Conservation (phyloP, 1,140 invertebrate species). For the Oreohelix idahoensis region DNA sequence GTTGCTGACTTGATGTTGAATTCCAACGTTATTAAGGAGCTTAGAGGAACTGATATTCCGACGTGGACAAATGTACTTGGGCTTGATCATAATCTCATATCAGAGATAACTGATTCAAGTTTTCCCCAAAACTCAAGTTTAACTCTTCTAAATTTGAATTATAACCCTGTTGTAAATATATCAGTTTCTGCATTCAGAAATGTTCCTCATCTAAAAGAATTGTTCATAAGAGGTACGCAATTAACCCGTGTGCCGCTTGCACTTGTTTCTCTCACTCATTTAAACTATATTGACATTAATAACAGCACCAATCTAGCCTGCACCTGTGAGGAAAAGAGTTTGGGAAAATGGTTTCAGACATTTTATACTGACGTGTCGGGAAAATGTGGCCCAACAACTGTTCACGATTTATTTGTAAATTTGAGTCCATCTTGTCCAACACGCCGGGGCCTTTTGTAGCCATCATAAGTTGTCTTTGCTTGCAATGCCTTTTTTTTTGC, state of each 20-base stretch:
- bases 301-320: neutral
- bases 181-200: neutral
- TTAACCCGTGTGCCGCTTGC: neutral
- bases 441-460: too few relatives aligned
- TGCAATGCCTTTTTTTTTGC: too few relatives aligned
- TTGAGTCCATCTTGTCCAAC: neutral
- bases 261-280: neutral
- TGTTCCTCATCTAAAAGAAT: neutral
- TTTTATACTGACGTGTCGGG: neutral
- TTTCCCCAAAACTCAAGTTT: neutral
- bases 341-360: neutral
- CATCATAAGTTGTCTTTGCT: too few relatives aligned
- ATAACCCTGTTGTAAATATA: neutral
- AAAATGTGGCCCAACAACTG: neutral
- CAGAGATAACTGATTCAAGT: neutral
- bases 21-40: too few relatives aligned
- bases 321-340: neutral
- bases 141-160: neutral
- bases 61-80: neutral
- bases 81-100: neutral
- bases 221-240: neutral
- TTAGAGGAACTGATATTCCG: too few relatives aligned
- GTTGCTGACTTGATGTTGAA: too few relatives aligned
- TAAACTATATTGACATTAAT: neutral
- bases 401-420: neutral